Base-by-base conservation (phyloP, 2,797 vertebrate genomes). In the Cirrhinus mrigala region DNA sequence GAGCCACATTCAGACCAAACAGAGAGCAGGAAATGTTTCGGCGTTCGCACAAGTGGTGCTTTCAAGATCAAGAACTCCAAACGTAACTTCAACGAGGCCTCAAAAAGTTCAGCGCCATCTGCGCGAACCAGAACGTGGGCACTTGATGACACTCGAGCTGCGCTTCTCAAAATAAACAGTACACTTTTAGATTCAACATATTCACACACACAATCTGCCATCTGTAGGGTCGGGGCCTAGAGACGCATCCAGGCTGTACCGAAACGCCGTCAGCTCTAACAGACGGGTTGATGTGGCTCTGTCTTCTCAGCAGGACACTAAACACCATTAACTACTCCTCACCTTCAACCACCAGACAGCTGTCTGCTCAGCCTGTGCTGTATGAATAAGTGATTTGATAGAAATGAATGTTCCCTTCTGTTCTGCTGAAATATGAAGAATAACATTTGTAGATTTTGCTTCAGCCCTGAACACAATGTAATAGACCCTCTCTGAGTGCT, bases 311-410 rank as follows among this genome's bases (percentile, higher is more conserved):
- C 69, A 66, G 81, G 89, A 79, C 85, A 90, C 90, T 89, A 90
- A 91, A 86, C 83, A 75, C 89, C 90, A 91, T 91, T 89, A 93
- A 68, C 82, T 86, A 85, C 88, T 74, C 79, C 44, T 90, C 89
- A 74, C 74, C 73, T 84, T 82, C 79, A 88, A 85, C 81, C 56
- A 54, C 16, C 86, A 77, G 79, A 82, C 79, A 86, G 82, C 85
- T 83, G 88, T 89, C 85, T 70, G 18, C 74, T 70, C 56, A 52
- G 54, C 22, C 79, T 46, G 68, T 58, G 77, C 58, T 33, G 40
- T 64, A 50, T 79, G 77, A 79, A 79, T 79, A 50, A 46, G 44
- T 66, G 77, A 79, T 79, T 46, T 29, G n/a, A 79, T 40, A 77
- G 75, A 75, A 75, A 75, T 12, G 9, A n/a, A 58, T 22, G 33